phyloP scores from a whole-genome alignment of 2,797 vertebrate genomes.

The Pseudomugil tenellus region DNA sequence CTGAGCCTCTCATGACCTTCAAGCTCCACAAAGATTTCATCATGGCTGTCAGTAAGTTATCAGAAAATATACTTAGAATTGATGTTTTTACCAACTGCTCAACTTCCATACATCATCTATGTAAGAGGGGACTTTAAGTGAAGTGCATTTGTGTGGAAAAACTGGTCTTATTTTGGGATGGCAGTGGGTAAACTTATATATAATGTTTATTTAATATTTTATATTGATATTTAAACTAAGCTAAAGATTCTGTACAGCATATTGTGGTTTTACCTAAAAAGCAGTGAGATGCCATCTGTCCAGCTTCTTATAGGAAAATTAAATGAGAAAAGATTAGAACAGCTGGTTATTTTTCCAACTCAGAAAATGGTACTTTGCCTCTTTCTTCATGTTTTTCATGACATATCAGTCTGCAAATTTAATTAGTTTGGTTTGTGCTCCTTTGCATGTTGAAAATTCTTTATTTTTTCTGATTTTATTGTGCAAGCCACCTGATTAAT shows the following conservation, averaged over 20 bases:
- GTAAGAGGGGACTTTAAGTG: neutral
- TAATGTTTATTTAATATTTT: too few relatives aligned
- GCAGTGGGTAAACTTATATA: too few relatives aligned
- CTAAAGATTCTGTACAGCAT: neutral
- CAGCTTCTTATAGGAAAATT: slow-evolving; percentile 4
- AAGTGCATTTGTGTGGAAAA: neutral
- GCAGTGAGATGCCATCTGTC: neutral
- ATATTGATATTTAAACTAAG: slow-evolving; percentile 1
- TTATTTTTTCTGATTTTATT: neutral
- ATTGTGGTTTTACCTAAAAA: neutral
- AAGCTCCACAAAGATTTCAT: slow-evolving; percentile 97
- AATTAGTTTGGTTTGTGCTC: slow-evolving; percentile 14
- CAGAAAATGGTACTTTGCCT: neutral
- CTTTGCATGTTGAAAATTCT: neutral
- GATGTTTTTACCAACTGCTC: neutral
- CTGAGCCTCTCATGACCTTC: slow-evolving; percentile 95
- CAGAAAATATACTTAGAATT: slow-evolving; percentile 14
- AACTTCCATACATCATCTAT: neutral
- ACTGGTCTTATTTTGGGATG: too few relatives aligned
- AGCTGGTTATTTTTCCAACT: slow-evolving; percentile 24
- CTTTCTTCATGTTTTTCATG: neutral
- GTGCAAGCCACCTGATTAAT: neutral
- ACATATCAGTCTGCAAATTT: slow-evolving; percentile 6
- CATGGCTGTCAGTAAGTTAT: slow-evolving; percentile 94
- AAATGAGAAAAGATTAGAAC: slow-evolving; percentile 13